phyloP scores from a whole-genome alignment of 2,888 invertebrate genomes.

The Copidosoma aretas region DNA sequence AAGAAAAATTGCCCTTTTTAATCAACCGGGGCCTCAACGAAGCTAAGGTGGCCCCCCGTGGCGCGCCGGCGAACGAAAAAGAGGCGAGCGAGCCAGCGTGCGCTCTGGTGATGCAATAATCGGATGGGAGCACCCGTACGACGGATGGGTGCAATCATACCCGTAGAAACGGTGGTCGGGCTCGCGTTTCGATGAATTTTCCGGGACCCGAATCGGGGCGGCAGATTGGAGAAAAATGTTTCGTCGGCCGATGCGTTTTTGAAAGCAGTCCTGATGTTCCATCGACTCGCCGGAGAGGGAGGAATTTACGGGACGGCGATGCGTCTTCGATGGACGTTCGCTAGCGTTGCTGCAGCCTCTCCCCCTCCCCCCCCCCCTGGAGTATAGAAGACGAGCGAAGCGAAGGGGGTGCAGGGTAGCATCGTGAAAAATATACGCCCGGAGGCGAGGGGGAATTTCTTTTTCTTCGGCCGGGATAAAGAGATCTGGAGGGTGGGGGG shows the following conservation, averaged over 20 bases:
- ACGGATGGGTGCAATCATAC: too few relatives aligned
- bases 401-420: neutral
- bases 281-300: conserved; percentile 8
- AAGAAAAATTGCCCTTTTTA: conserved; percentile 32
- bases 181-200: too few relatives aligned
- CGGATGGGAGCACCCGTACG: too few relatives aligned
- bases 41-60: conserved; percentile 11
- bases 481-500: neutral
- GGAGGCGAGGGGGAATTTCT: neutral
- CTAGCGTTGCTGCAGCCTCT: neutral
- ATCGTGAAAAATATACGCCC: neutral
- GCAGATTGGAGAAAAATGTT: too few relatives aligned
- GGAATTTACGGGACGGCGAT: conserved; percentile 36
- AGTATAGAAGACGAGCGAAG: conserved; percentile 4
- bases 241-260: conserved; percentile 23
- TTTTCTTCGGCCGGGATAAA: neutral
- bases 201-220: too few relatives aligned
- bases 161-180: too few relatives aligned
- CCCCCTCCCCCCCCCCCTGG: conserved; percentile 1
- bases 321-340: conserved; percentile 33
- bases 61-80: too few relatives aligned
- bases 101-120: too few relatives aligned
- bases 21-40: conserved; percentile 20
- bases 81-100: too few relatives aligned
- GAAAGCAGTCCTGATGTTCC: conserved; percentile 9